Percentiles rank a stretch among this genome's conserved stretches.
Evolutionary conservation across 2,888 invertebrate species (phyloP).

Genomic region (Neoascia interrupta): DNA sequence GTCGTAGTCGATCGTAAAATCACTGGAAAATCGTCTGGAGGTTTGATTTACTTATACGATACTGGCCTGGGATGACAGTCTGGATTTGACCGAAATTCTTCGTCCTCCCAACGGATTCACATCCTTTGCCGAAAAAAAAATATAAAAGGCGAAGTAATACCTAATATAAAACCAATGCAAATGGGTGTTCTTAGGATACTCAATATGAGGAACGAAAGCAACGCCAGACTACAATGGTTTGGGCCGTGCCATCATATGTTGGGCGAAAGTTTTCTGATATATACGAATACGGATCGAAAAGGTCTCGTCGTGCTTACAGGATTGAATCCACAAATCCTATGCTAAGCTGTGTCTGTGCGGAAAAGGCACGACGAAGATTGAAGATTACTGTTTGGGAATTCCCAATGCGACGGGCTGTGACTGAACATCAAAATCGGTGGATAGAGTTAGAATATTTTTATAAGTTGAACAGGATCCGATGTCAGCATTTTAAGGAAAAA

Average conservation of each 20-base stretch:
- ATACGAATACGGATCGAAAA: constrained; percentile 3
- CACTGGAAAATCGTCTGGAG: constrained; percentile 14
- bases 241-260: constrained; percentile 19
- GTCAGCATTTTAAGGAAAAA: too few species aligned
- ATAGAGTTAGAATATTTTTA: too few species aligned
- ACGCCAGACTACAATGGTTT: constrained; percentile 18
- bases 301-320: neutral
- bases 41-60: constrained; percentile 5
- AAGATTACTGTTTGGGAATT: too few species aligned
- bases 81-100: neutral
- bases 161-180: neutral
- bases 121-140: neutral
- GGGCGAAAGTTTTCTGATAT: constrained; percentile 1
- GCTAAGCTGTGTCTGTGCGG: neutral
- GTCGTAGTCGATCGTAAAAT: constrained; percentile 12
- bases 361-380: constrained; percentile 6
- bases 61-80: constrained; percentile 16
- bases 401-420: too few species aligned
- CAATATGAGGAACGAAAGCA: neutral
- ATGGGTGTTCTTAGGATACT: too few species aligned
- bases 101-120: too few species aligned
- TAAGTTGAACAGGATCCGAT: too few species aligned
- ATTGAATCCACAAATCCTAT: constrained; percentile 27
- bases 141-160: neutral
- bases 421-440: too few species aligned